Percentiles rank a stretch among this genome's conserved stretches.
Conservation (phyloP, 2,888 invertebrate species). For the Nemurella pictetii region DNA sequence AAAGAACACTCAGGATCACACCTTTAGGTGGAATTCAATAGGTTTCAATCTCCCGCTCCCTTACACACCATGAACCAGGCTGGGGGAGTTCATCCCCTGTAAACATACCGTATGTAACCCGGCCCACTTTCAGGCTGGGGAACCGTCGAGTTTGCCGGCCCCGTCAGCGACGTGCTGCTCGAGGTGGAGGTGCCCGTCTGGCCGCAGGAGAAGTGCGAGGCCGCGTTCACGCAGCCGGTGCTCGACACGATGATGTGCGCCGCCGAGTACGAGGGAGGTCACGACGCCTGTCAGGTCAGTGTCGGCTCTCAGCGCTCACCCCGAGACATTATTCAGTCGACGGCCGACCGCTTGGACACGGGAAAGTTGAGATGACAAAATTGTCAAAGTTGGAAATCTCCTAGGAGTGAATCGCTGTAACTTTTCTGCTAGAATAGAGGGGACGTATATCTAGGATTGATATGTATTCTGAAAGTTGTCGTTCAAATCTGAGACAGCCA, state of each 20-base stretch:
- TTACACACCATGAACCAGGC: too few relatives aligned
- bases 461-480: background rate
- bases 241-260: slow-evolving; percentile 75
- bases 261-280: slow-evolving; percentile 72
- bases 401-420: background rate
- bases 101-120: background rate
- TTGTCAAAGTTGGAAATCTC: background rate
- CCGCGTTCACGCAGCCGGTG: slow-evolving; percentile 65
- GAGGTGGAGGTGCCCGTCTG: slow-evolving; percentile 80
- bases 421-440: background rate
- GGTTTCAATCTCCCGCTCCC: too few relatives aligned
- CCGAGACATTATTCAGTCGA: background rate
- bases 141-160: slow-evolving; percentile 70
- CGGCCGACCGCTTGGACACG: background rate
- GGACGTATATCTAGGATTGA: background rate
- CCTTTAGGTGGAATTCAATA: too few relatives aligned
- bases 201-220: slow-evolving; percentile 66
- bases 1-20: too few relatives aligned
- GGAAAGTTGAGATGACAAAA: background rate
- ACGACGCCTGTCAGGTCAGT: slow-evolving; percentile 79
- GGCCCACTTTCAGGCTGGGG: slow-evolving; percentile 68
- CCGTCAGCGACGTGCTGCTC: slow-evolving; percentile 67
- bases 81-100: too few relatives aligned
- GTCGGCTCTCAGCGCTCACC: background rate
- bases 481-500: background rate